phyloP scores from a whole-genome alignment of 1,140 invertebrate genomes.

The Thaumetopoea pityocampa region DNA sequence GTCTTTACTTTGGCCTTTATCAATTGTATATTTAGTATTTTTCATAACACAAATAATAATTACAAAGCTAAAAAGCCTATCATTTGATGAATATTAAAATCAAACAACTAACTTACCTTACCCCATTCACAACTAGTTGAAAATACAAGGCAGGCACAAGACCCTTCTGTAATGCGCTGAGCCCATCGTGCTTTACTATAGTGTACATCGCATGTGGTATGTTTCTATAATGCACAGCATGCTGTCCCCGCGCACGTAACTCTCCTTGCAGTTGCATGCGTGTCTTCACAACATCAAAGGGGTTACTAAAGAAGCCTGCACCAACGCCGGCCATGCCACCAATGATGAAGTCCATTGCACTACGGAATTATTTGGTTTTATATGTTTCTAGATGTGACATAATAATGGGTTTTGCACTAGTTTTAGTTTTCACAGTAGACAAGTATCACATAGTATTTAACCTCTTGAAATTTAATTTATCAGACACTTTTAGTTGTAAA shows the following conservation, averaged over 20 bases:
- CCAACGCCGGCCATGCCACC: slow-evolving; percentile 81
- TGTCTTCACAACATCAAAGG: slow-evolving; percentile 87
- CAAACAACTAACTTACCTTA: slow-evolving; percentile 53
- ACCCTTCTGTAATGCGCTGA: slow-evolving; percentile 83
- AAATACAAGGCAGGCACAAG: slow-evolving; percentile 83
- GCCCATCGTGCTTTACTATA: slow-evolving; percentile 81
- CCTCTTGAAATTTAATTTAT: no score
- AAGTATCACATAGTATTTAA: no score
- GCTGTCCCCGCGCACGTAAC: slow-evolving; percentile 81
- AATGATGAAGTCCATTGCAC: slow-evolving; percentile 80
- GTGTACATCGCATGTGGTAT: slow-evolving; percentile 83
- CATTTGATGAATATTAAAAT: slow-evolving; percentile 9
- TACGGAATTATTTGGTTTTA: no score
- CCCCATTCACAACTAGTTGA: slow-evolving; percentile 70
- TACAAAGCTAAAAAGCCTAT: not conserved
- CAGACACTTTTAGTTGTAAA: no score
- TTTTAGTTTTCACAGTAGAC: no score
- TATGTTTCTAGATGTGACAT: no score
- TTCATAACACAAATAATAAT: not conserved
- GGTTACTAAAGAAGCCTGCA: slow-evolving; percentile 84
- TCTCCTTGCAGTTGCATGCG: slow-evolving; percentile 94
- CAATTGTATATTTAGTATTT: no score
- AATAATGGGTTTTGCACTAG: no score
- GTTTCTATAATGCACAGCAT: slow-evolving; percentile 81
- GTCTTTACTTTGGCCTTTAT: no score